phyloP scores from a whole-genome alignment of 2,888 invertebrate species.

The Cephus rjabovi region DNA sequence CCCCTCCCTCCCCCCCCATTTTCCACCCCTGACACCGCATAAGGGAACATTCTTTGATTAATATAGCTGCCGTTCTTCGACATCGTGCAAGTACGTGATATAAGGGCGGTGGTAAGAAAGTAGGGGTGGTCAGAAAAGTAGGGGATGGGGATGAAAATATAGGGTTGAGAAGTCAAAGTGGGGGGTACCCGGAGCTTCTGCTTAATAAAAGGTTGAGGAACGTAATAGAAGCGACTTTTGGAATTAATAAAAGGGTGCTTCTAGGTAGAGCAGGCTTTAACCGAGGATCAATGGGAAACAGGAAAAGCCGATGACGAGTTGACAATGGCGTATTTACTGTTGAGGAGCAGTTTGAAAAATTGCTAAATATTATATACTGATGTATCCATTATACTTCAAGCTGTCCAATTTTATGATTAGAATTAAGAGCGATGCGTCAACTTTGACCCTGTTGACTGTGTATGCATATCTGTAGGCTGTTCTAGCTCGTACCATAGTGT shows the following conservation, averaged over 20 bases:
- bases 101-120: background rate
- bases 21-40: too few relatives aligned
- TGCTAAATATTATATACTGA: background rate
- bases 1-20: background rate
- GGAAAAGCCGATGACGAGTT: background rate
- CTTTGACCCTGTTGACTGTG: background rate
- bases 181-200: background rate
- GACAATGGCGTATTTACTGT: background rate
- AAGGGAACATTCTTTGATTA: background rate
- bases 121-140: background rate
- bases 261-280: background rate
- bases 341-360: background rate
- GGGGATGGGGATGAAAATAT: background rate
- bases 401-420: background rate
- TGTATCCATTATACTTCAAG: background rate
- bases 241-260: background rate
- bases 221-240: background rate
- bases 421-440: background rate
- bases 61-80: background rate
- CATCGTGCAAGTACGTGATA: background rate
- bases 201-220: background rate
- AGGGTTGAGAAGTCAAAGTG: background rate
- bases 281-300: background rate
- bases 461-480: background rate
- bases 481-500: background rate